These are phyloP conservation scores for Nebria ingens DNA, from an alignment of 1,140 invertebrate genomes.

Conservation along the genomic window DNA sequence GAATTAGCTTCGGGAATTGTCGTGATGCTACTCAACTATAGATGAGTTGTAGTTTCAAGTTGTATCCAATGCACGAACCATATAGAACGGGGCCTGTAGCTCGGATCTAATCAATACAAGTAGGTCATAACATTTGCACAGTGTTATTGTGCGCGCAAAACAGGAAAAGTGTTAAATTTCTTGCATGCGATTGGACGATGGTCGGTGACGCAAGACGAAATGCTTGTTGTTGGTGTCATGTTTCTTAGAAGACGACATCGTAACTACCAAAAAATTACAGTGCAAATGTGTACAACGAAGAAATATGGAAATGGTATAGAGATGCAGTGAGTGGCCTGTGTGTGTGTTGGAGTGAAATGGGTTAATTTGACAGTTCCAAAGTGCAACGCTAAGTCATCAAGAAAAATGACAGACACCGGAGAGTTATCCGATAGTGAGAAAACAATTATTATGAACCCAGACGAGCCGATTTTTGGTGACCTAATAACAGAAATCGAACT, in stretches of 20 bases:
- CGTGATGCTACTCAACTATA: background rate
- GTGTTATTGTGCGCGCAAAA: conserved; percentile 8
- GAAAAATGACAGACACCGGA: background rate
- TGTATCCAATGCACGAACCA: background rate
- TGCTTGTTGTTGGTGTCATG: background rate
- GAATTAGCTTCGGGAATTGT: too few species aligned
- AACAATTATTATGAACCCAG: background rate
- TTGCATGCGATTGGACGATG: conserved; percentile 1
- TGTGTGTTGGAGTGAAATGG: background rate
- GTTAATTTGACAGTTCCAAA: background rate
- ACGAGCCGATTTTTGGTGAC: background rate
- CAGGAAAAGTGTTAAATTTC: background rate
- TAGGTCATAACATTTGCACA: conserved; percentile 8
- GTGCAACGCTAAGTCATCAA: background rate
- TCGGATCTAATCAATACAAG: conserved; percentile 1
- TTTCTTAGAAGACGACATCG: background rate
- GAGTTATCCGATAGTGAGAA: background rate
- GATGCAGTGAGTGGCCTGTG: background rate
- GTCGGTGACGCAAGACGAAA: background rate
- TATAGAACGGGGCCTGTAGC: background rate
- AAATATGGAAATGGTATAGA: too few species aligned
- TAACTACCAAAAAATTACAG: background rate
- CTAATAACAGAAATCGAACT: conserved; percentile 1
- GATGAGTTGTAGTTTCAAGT: background rate
- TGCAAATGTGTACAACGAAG: background rate